Base-by-base conservation (phyloP, 2,888 invertebrate genomes). In the Morinoia aosen region DNA sequence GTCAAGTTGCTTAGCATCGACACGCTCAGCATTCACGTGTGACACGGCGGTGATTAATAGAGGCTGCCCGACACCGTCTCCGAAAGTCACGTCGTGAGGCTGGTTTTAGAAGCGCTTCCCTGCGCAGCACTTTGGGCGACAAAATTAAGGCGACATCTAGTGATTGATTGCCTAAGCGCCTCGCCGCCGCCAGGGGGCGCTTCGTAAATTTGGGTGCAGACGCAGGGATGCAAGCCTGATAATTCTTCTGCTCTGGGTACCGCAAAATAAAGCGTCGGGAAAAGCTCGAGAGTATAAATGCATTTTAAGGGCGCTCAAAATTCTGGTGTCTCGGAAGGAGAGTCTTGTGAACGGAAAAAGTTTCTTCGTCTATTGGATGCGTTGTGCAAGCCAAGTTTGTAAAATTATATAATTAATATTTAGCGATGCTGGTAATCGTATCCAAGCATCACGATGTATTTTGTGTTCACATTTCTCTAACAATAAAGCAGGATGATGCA, bases 91-190 rank as follows among this genome's bases (percentile, higher is more conserved):
- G 76, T 76, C 19, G 76, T 33, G 76, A 25, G 61, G 61, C 61
- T 61, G 61, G 16, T 61, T 19, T 76, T 25, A 33, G 16, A 76
- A 33, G 76, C 76, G 33, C 76, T 33, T 16, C 76, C 76, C 25
- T 33, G 19, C 25, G 76, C 76, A 8, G 19, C 76, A 90, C 90
- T 90, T 90, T 11, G 10, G 25, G 57, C 57, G 93, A 93, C 93
- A 93, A 93, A 93, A 93, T 93, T 93, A 93, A 11, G 93, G 57
- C 57, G 93, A 57, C 93, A 57, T 93, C 57, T 56, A 57, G 93
- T 93, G 93, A 93, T 93, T 93, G 93, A 93, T 93, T 93, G 57
- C 93, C 40, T 8, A 16, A 33, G 58, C 93, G 57, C 33, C 93
- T 14, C 93, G 93, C 25, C 58, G 58, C 93, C 48, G 93, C 93